Conservation (phyloP, 2,797 vertebrate genomes). For the Cuculus canorus region DNA sequence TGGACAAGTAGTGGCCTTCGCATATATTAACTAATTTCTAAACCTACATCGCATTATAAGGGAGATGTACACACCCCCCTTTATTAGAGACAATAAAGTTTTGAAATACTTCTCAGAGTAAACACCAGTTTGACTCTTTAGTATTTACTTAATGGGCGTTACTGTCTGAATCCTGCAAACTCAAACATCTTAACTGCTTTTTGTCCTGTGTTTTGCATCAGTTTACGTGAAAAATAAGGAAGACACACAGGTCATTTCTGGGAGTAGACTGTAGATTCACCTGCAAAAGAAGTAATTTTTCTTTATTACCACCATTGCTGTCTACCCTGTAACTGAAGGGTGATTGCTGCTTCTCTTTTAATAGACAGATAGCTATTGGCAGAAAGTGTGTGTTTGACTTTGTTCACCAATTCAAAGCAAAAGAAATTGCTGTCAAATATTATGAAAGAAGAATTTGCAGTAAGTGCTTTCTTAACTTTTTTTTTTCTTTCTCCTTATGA, state of each 20-base stretch:
- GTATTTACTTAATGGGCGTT: fast-evolving
- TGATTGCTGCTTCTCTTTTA: background rate
- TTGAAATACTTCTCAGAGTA: background rate
- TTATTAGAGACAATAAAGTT: background rate
- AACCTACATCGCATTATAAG: background rate
- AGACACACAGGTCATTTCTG: background rate
- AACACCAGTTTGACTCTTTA: background rate
- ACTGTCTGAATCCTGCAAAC: background rate
- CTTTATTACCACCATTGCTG: background rate
- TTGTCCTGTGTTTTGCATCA: background rate
- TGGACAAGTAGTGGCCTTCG: background rate
- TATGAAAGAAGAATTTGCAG: background rate
- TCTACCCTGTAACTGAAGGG: background rate
- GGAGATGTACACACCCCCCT: fast-evolving
- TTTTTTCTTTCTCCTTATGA: background rate
- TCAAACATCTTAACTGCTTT: background rate
- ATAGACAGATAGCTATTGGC: background rate
- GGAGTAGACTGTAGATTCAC: background rate
- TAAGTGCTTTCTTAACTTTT: background rate
- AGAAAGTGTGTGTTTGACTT: background rate
- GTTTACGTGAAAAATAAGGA: background rate
- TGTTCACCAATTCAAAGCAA: constrained; percentile 1
- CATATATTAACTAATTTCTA: background rate
- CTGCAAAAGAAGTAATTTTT: background rate
- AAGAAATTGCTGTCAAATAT: background rate